phyloP scores from a whole-genome alignment of 2,797 vertebrate genomes.

The Zalophus californianus region DNA sequence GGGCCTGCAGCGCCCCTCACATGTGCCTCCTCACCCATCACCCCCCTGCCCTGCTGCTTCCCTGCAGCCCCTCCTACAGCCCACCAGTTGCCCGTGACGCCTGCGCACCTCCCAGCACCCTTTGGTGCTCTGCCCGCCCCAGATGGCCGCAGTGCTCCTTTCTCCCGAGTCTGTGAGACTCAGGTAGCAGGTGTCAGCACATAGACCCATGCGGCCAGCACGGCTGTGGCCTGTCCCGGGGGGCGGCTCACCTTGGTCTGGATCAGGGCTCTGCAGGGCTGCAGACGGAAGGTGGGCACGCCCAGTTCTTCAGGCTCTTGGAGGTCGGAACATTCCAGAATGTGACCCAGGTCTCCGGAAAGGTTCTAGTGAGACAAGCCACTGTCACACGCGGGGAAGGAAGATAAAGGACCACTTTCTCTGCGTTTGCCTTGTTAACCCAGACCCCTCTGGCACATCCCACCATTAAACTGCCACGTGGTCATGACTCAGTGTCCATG shows the following conservation, averaged over 20 bases:
- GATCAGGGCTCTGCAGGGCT: constrained; percentile 81
- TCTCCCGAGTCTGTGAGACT: neutral
- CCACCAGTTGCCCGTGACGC: neutral
- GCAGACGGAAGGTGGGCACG: constrained; percentile 64
- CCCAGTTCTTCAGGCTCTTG: constrained; percentile 65
- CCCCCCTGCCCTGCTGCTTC: neutral
- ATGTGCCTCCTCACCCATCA: neutral
- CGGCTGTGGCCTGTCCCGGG: fast-evolving
- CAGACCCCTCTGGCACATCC: neutral
- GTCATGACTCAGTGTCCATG: fast-evolving
- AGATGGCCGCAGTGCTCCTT: fast-evolving
- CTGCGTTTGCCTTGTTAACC: fast-evolving
- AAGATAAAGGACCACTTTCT: neutral
- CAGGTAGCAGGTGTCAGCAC: neutral
- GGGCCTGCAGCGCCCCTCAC: neutral
- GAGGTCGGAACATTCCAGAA: constrained; percentile 64
- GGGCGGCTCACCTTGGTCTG: constrained; percentile 85
- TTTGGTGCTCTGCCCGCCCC: neutral
- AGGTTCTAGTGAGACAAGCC: constrained; percentile 72
- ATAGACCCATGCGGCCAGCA: fast-evolving
- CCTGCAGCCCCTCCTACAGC: neutral
- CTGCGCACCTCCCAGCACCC: neutral
- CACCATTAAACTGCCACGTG: fast-evolving
- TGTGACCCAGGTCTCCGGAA: neutral
- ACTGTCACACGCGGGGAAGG: neutral